Base-by-base conservation (phyloP, 2,113 vertebrate genomes). In the Aptenodytes forsteri region DNA sequence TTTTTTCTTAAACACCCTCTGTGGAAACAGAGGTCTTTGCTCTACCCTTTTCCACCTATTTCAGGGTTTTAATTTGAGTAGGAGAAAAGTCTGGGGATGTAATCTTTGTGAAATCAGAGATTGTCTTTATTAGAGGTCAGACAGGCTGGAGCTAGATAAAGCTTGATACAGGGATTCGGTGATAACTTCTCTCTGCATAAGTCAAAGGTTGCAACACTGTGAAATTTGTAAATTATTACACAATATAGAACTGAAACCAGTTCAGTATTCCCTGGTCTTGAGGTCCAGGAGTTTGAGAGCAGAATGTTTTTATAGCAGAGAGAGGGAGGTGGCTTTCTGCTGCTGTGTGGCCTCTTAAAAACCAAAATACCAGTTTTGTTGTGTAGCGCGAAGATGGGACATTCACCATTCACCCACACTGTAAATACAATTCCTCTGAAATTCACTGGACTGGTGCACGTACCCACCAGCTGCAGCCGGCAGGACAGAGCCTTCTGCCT, bases 101-200 rank as follows among this genome's bases (percentile, higher is more conserved):
- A 98, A 98, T 98, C 93, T 97, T 91, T 71, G 62, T 96, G 96
- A 96, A 97, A 98, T 98, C 95, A 91, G 97, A 98, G 97, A 93
- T 79, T 1, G 9, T 70, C 89, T 97, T 98, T 97, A 98, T 97
- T 97, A 95, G 96, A 3, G 4, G 71, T 54, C 85, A 94, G 93
- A 91, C 71, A 95, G 94, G 78, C 88, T 97, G 95, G 94, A 96
- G 91, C 91, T 91, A 97, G 96, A 97, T 96, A 94, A 95, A 93
- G 80, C 73, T 72, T 80, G 86, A 90, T 84, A 71, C 46, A 64
- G 73, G 77, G 69, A 64, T 92, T 93, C 2, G 13, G 81, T 79
- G 72, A 47, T 89, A 83, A 87, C 77, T 84, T 92, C 87, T 89
- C 54, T 78, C 80, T 81, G 62, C 50, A 12, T 69, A 87, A 92